Conservation (phyloP, 2,113 vertebrate genomes). For the Cyanoliseus patagonus region DNA sequence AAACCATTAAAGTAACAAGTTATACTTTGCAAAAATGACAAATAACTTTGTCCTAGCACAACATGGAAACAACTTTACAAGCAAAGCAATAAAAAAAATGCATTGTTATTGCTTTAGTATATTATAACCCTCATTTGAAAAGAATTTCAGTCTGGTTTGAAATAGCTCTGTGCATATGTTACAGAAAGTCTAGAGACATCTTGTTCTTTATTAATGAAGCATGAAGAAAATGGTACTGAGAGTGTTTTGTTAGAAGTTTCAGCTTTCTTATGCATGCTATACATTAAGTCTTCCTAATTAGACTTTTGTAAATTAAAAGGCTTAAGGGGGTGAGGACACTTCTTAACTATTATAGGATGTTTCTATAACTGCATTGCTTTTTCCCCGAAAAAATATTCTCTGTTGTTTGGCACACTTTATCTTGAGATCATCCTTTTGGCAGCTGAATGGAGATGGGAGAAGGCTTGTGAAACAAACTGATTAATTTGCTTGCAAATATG, state of each 20-base stretch:
- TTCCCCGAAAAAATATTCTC: background rate
- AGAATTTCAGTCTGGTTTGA: conserved; percentile 47
- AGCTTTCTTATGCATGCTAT: background rate
- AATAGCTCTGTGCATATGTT: conserved; percentile 65
- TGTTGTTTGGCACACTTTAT: background rate
- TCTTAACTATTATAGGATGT: background rate
- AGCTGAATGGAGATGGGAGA: background rate
- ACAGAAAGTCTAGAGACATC: conserved; percentile 51
- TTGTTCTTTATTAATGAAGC: conserved; percentile 68
- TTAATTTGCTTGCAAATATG: background rate
- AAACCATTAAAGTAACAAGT: conserved; percentile 51
- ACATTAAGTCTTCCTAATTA: conserved; percentile 13
- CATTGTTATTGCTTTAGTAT: conserved; percentile 53
- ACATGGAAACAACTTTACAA: conserved; percentile 51
- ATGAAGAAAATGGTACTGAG: conserved; percentile 27
- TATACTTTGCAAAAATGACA: conserved; percentile 53
- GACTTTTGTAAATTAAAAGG: background rate
- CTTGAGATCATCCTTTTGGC: background rate
- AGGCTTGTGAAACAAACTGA: background rate
- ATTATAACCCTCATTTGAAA: conserved; percentile 60
- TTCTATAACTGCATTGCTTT: background rate
- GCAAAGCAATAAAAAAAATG: conserved; percentile 47
- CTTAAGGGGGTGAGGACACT: background rate
- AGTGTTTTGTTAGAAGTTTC: background rate
- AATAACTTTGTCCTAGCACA: conserved; percentile 57